These are phyloP conservation scores for Oxytorus armatus DNA, from an alignment of 2,888 invertebrate genomes.

Conservation along the genomic window DNA sequence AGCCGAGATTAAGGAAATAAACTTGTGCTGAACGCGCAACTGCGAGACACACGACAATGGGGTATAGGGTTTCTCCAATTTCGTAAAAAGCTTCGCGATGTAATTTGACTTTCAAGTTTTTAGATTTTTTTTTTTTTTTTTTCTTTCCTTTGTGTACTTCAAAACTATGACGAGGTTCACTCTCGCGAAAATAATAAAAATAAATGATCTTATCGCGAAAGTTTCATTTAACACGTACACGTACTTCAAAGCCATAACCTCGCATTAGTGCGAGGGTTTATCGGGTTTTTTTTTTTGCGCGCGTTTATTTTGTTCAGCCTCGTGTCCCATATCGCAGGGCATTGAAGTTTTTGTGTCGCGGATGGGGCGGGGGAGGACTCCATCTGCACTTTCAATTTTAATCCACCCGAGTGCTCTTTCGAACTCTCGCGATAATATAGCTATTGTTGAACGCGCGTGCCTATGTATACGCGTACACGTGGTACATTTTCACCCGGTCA, in stretches of 20 bases:
- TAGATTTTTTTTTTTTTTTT: constrained; percentile 16
- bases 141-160: background rate
- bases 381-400: constrained; percentile 73
- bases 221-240: constrained; percentile 19
- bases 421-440: constrained; percentile 69
- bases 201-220: constrained; percentile 9
- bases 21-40: background rate
- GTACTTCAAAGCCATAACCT: constrained; percentile 1
- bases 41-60: too few species aligned
- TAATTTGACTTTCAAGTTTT: constrained; percentile 36
- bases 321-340: constrained; percentile 35
- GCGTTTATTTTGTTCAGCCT: constrained; percentile 23
- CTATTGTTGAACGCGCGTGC: constrained; percentile 37
- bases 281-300: background rate
- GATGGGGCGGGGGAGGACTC: background rate
- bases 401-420: constrained; percentile 76
- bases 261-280: background rate
- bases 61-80: constrained; percentile 32
- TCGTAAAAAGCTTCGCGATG: constrained; percentile 27
- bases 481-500: constrained; percentile 31
- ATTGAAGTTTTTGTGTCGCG: constrained; percentile 28
- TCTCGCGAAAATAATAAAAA: background rate
- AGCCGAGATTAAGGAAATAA: constrained; percentile 2
- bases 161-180: constrained; percentile 5
- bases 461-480: background rate